phyloP scores from a whole-genome alignment of 2,113 vertebrate genomes.

The Spheniscus mendiculus region DNA sequence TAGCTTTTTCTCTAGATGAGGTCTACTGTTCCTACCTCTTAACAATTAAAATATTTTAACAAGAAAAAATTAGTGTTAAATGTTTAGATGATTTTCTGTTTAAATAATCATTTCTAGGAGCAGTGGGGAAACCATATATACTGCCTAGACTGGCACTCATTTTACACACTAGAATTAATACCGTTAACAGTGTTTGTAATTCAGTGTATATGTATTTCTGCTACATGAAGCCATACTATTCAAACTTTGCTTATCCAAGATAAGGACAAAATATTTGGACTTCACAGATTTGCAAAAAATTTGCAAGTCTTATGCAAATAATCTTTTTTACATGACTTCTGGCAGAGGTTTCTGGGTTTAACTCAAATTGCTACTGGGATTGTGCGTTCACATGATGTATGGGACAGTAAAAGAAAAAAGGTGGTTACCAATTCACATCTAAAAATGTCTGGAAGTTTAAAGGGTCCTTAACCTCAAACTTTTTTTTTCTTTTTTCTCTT shows the following conservation, averaged over 20 bases:
- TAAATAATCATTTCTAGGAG: background rate
- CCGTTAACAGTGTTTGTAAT: background rate
- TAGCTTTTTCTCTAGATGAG: background rate
- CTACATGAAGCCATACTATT: background rate
- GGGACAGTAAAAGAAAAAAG: background rate
- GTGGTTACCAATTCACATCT: background rate
- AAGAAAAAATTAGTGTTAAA: background rate
- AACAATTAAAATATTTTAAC: background rate
- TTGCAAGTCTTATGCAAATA: background rate
- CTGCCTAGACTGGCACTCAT: background rate
- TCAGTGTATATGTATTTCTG: background rate
- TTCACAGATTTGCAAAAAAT: background rate
- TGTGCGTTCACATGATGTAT: background rate
- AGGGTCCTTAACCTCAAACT: background rate
- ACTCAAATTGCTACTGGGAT: background rate
- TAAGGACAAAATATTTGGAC: background rate
- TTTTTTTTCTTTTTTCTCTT: background rate
- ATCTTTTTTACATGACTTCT: background rate
- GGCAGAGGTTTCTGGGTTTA: background rate
- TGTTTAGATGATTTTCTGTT: background rate
- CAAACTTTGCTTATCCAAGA: background rate
- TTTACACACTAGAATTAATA: background rate
- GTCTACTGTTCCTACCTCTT: background rate
- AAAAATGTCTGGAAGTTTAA: background rate
- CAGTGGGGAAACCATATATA: background rate